phyloP scores from a whole-genome alignment of 2,113 vertebrate species.

The Phylloscopus trochiloides region DNA sequence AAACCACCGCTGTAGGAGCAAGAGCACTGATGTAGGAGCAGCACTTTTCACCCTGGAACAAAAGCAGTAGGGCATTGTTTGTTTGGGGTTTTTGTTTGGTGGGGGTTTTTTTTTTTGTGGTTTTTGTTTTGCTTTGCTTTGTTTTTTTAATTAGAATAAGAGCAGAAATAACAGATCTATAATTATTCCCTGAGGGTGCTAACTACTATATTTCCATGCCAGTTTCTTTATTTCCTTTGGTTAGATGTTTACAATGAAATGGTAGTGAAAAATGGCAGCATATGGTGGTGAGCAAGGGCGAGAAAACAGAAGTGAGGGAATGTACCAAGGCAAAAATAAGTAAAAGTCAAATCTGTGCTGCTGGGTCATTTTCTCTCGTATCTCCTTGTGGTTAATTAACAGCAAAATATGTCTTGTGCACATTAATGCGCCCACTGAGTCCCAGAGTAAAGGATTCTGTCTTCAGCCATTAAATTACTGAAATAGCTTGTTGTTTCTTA shows the following conservation, averaged over 20 bases:
- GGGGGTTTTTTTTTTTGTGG: no score
- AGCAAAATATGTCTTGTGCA: conserved; percentile 35
- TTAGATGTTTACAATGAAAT: conserved; percentile 39
- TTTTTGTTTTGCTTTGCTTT: not conserved
- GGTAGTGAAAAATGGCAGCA: conserved; percentile 35
- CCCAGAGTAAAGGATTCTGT: conserved; percentile 37
- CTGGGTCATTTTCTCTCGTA: conserved; percentile 54
- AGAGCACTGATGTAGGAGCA: not conserved
- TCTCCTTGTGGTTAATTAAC: conserved; percentile 71
- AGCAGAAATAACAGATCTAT: not conserved
- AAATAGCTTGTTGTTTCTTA: not conserved
- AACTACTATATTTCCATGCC: not conserved
- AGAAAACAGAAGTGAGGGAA: conserved; percentile 40
- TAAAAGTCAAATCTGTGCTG: conserved; percentile 62
- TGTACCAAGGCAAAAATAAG: conserved; percentile 55
- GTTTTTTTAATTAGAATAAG: not conserved
- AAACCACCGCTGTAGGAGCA: not conserved
- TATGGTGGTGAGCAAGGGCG: conserved; percentile 15
- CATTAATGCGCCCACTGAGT: conserved; percentile 31
- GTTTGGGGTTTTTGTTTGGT: no score
- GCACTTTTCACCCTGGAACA: not conserved
- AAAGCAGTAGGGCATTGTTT: not conserved
- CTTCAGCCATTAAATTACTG: conserved; percentile 53
- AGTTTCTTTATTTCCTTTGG: not conserved
- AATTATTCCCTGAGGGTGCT: not conserved